Percentiles rank a stretch among this genome's conserved stretches.
phyloP scores from a whole-genome alignment of 2,888 invertebrate species.

The Perithous albicinctus region DNA sequence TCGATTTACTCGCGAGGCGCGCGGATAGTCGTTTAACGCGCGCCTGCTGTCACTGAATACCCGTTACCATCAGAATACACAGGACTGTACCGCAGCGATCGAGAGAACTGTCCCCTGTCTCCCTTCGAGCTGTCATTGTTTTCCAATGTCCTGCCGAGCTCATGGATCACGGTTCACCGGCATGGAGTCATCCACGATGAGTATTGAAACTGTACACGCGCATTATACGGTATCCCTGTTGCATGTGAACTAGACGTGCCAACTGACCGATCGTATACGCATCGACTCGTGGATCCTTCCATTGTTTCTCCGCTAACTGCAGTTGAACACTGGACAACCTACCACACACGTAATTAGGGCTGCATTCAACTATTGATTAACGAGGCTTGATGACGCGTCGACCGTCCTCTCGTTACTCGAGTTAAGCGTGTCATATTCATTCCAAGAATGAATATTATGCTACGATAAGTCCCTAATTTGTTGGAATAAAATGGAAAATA shows the following conservation, averaged over 20 bases:
- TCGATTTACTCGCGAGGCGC: constrained; percentile 51
- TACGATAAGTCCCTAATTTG: not conserved
- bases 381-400: constrained; percentile 42
- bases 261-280: constrained; percentile 25
- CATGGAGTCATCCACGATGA: constrained; percentile 10
- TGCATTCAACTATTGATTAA: constrained; percentile 60
- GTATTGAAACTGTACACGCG: constrained; percentile 37
- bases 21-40: constrained; percentile 59
- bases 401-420: not conserved
- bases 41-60: constrained; percentile 49
- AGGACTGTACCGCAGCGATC: constrained; percentile 47
- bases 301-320: constrained; percentile 49
- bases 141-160: constrained; percentile 40
- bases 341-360: constrained; percentile 51
- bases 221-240: constrained; percentile 1
- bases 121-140: constrained; percentile 58
- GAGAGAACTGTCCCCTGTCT: too few relatives aligned
- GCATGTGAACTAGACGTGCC: constrained; percentile 22
- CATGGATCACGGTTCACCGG: constrained; percentile 51
- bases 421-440: not conserved
- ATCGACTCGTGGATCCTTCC: constrained; percentile 19
- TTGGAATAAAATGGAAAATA: not conserved
- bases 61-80: constrained; percentile 30
- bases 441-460: not conserved
- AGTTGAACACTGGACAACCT: constrained; percentile 12